phyloP scores from a whole-genome alignment of 2,113 vertebrate genomes.

The Columba livia region DNA sequence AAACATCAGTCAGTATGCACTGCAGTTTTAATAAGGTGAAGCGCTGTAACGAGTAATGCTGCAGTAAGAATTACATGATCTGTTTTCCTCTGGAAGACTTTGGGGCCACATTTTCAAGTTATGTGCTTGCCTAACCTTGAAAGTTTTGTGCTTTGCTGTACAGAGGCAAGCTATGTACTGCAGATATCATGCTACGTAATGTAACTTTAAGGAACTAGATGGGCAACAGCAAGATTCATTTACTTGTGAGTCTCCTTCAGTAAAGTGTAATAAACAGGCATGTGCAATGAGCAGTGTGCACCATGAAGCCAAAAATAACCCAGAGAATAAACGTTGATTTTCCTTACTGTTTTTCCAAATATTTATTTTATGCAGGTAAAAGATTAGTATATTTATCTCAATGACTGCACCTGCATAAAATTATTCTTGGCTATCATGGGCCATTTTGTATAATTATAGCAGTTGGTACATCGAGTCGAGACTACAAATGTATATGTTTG shows the following conservation, averaged over 20 bases:
- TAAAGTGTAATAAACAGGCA: not conserved
- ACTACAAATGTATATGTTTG: not conserved
- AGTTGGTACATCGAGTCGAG: not conserved
- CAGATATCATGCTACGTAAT: not conserved
- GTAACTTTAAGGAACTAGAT: not conserved
- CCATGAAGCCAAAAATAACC: not conserved
- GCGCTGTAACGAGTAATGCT: not conserved
- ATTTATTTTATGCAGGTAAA: not conserved
- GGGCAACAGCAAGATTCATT: not conserved
- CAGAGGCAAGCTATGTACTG: not conserved
- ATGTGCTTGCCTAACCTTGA: not conserved
- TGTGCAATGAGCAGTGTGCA: not conserved
- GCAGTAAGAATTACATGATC: not conserved
- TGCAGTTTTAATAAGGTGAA: not conserved
- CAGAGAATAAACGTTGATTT: not conserved
- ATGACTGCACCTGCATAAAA: not conserved
- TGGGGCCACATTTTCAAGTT: not conserved
- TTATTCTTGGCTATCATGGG: not conserved
- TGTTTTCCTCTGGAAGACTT: not conserved
- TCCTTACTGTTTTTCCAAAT: not conserved
- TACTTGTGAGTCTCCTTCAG: not conserved
- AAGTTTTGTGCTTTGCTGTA: not conserved
- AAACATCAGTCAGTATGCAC: not conserved
- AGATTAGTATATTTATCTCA: not conserved
- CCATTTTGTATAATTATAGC: not conserved